These are phyloP conservation scores for Romanogobio albipinnatus DNA, from an alignment of 2,113 vertebrate species.

Conservation along the genomic window DNA sequence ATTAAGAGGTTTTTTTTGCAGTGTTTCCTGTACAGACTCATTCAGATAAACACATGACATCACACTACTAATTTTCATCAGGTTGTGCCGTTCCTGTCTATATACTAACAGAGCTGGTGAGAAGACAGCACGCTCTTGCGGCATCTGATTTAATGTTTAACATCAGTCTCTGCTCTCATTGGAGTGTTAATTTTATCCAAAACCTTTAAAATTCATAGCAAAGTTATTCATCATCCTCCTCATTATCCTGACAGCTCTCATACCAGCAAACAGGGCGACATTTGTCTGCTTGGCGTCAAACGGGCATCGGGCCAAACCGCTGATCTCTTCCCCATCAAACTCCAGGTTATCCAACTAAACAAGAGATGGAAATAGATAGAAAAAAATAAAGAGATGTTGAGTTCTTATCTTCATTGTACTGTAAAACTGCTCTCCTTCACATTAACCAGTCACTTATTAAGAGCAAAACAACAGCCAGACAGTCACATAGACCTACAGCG, in stretches of 20 bases:
- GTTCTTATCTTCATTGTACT: conserved; percentile 26
- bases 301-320: conserved; percentile 95
- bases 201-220: conserved; percentile 47
- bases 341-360: conserved; percentile 95
- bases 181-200: conserved; percentile 46
- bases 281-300: conserved; percentile 99
- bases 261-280: conserved; percentile 98
- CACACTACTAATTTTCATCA: not conserved
- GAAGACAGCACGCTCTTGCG: not conserved
- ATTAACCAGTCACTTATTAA: conserved; percentile 41
- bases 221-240: conserved; percentile 73
- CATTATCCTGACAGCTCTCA: conserved; percentile 72
- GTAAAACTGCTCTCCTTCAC: conserved; percentile 11
- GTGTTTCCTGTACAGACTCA: not conserved
- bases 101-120: not conserved
- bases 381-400: not conserved
- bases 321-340: conserved; percentile 98
- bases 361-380: conserved; percentile 65
- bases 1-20: not conserved
- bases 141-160: conserved; percentile 31
- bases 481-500: conserved; percentile 10
- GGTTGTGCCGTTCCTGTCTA: not conserved
- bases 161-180: conserved; percentile 17
- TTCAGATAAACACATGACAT: not conserved
- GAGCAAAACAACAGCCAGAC: not conserved